Conservation (phyloP, 1,140 invertebrate species). For the Calliopsis andreniformis region DNA sequence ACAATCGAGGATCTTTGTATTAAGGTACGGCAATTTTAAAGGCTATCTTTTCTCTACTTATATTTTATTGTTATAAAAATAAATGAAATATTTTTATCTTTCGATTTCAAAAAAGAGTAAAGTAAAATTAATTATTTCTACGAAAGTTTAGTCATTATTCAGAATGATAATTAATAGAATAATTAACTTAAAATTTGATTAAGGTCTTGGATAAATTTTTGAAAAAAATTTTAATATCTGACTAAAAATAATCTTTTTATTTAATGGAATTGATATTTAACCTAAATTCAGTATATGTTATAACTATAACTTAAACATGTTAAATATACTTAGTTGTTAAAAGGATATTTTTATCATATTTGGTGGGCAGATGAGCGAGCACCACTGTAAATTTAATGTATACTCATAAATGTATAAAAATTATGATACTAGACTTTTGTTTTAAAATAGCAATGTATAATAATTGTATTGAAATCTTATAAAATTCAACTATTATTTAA, state of each 20-base stretch:
- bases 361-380: no score
- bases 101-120: not conserved
- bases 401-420: no score
- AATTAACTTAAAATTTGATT: not conserved
- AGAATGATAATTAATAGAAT: not conserved
- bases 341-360: no score
- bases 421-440: no score
- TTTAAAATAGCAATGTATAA: no score
- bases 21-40: slow-evolving; percentile 60
- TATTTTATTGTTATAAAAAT: not conserved
- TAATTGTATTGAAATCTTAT: not conserved
- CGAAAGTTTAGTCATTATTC: not conserved
- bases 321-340: not conserved
- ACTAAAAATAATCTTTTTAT: not conserved
- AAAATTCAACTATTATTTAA: not conserved
- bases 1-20: slow-evolving; percentile 88
- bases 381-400: no score
- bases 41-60: slow-evolving; percentile 10
- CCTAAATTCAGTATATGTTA: not conserved
- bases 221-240: not conserved
- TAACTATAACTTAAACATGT: not conserved
- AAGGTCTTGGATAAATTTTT: not conserved
- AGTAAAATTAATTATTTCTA: no score
- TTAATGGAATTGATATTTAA: not conserved
- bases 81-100: slow-evolving; percentile 7